phyloP scores from a whole-genome alignment of 92 coral and sea anemone genomes.

The Phenganax marumi region DNA sequence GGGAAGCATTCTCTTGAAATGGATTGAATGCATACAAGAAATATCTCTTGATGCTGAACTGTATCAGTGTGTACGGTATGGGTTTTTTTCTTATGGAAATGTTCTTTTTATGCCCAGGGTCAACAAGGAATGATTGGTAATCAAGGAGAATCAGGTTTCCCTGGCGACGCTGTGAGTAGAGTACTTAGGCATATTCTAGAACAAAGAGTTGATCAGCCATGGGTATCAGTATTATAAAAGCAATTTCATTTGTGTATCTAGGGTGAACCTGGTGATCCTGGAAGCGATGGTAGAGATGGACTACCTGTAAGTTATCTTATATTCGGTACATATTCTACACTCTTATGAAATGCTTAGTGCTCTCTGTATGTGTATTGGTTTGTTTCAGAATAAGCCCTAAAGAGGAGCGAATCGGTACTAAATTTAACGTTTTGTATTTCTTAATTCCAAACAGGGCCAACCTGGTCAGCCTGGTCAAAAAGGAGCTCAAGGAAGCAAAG shows the following conservation, averaged over 20 bases:
- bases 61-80: not conserved
- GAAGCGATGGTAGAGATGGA: conserved; percentile 18
- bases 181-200: not conserved
- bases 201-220: too few species aligned
- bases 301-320: conserved; percentile 7
- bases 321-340: not conserved
- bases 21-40: too few species aligned
- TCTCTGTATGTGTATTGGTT: not conserved
- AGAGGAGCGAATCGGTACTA: not conserved
- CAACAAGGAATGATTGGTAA: conserved; percentile 11
- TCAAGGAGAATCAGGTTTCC: not conserved
- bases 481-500: conserved; percentile 11
- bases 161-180: conserved; percentile 15
- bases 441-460: conserved; percentile 10
- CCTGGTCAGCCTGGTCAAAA: conserved; percentile 26
- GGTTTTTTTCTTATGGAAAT: not conserved
- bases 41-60: not conserved
- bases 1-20: too few species aligned
- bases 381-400: too few species aligned
- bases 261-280: conserved; percentile 37
- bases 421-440: not conserved
- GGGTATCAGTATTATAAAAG: not conserved
- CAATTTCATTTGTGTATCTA: not conserved
- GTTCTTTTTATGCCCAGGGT: not conserved
- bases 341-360: too few species aligned